Base-by-base conservation (phyloP, 1,140 invertebrate species). In the Pogonognathellus flavescens region DNA sequence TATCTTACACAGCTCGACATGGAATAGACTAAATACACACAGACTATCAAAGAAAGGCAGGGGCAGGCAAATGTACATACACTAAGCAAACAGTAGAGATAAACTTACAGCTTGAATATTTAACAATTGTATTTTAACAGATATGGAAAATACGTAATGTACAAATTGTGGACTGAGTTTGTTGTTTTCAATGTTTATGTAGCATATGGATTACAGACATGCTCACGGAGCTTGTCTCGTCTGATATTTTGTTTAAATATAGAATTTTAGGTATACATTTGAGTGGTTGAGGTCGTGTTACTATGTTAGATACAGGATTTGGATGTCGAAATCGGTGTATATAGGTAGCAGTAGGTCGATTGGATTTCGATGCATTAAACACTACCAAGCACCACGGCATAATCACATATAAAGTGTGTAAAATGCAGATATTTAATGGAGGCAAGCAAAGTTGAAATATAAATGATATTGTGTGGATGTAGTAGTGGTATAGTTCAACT, bases 221-320 rank as follows among this genome's bases (percentile, higher is more conserved):
- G 18, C 11, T 20, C 14, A 66, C 62, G 22, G 22, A 20, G 14
- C 14, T 14, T 13, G 22, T 66, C 18, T 22, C 22, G 22, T 20
- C 59, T 60, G 18, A 20, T n/a, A 66, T 25, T 76, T 76, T 50
- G 41, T 76, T 50, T 76, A 76, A 76, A 76, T 76, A 76, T 50
- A 50, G 16, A 62, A 14, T 14, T 11, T 55, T 55, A 55, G 16
- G 53, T 31, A 76, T 76, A 49, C 2, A 18, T 14, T 76, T 76
- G 70, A 76, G 70, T 76, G 70, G 70, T 31, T 76, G 70, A 76
- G 41, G 70, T 76, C 70, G 25, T 50, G 70, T 76, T 76, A 76
- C 62, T 66, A 66, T 66, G 22, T 66, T 25, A 66, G 31, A 10
- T 66, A 66, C 9, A n/a, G 31, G 49, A 76, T 49, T 76, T 9